These are phyloP conservation scores for Copidosoma aretas DNA, from an alignment of 2,888 invertebrate genomes.

Conservation along the genomic window DNA sequence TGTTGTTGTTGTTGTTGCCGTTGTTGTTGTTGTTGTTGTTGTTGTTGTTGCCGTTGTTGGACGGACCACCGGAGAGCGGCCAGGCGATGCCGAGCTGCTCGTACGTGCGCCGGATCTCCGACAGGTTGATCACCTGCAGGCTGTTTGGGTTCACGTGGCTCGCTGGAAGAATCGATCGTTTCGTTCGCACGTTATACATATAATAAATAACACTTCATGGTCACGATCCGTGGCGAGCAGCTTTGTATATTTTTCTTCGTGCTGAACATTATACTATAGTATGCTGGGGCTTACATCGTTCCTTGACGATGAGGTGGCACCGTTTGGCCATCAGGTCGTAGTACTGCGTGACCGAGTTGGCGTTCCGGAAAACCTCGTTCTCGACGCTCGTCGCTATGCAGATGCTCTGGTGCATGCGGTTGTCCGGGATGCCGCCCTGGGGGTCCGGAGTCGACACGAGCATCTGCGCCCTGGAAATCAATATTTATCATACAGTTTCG, in stretches of 20 bases:
- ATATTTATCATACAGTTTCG: too few relatives aligned
- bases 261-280: too few relatives aligned
- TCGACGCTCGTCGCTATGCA: constrained; percentile 36
- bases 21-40: not conserved
- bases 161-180: constrained; percentile 1
- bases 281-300: constrained; percentile 36
- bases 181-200: too few relatives aligned
- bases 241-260: too few relatives aligned
- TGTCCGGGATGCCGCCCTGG: constrained; percentile 28
- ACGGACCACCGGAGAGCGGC: constrained; percentile 14
- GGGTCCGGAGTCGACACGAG: constrained; percentile 33
- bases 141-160: constrained; percentile 19
- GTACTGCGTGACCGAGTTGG: constrained; percentile 37
- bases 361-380: constrained; percentile 37
- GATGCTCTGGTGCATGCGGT: constrained; percentile 35
- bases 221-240: too few relatives aligned
- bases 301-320: constrained; percentile 35
- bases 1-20: not conserved
- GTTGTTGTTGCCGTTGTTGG: not conserved
- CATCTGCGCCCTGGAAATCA: constrained; percentile 35
- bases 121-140: constrained; percentile 16
- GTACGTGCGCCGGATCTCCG: constrained; percentile 36
- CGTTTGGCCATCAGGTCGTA: constrained; percentile 38
- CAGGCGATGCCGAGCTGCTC: constrained; percentile 36
- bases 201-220: too few relatives aligned